Evolutionary conservation across 2,888 invertebrate species (phyloP).

Genomic region (Rotaria socialis): DNA sequence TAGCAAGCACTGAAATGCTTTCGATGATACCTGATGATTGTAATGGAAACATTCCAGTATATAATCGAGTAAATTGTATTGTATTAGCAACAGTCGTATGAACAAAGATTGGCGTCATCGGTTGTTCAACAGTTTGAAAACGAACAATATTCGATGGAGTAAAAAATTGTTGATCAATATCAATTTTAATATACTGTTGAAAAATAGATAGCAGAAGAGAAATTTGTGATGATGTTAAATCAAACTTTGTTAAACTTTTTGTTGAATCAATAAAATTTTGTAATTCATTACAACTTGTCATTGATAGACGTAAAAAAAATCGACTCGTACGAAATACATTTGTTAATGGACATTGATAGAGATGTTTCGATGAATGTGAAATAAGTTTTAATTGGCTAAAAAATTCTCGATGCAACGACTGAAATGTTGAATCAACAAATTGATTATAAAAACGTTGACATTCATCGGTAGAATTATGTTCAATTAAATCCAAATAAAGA

Average conservation of each 20-base stretch:
- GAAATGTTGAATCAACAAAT: constrained; percentile 3
- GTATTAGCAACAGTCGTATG: neutral
- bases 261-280: constrained; percentile 1
- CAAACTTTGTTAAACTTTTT: neutral
- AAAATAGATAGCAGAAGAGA: neutral
- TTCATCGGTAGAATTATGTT: neutral
- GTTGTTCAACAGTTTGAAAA: neutral
- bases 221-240: constrained; percentile 26
- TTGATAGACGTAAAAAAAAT: constrained; percentile 2
- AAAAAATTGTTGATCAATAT: neutral
- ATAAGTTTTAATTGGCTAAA: neutral
- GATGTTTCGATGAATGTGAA: neutral
- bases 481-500: constrained; percentile 39
- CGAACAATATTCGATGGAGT: neutral
- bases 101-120: constrained; percentile 4
- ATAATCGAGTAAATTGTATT: constrained; percentile 16
- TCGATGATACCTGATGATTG: neutral
- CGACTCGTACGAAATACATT: constrained; percentile 27
- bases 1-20: too few species aligned
- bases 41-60: neutral
- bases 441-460: constrained; percentile 38
- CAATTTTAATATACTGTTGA: constrained; percentile 21
- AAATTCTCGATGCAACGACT: neutral
- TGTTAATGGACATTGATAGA: neutral
- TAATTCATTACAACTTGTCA: constrained; percentile 21